Evolutionary conservation across 1,140 invertebrate genomes (phyloP).

Genomic region (Meloidogyne floridensis): DNA sequence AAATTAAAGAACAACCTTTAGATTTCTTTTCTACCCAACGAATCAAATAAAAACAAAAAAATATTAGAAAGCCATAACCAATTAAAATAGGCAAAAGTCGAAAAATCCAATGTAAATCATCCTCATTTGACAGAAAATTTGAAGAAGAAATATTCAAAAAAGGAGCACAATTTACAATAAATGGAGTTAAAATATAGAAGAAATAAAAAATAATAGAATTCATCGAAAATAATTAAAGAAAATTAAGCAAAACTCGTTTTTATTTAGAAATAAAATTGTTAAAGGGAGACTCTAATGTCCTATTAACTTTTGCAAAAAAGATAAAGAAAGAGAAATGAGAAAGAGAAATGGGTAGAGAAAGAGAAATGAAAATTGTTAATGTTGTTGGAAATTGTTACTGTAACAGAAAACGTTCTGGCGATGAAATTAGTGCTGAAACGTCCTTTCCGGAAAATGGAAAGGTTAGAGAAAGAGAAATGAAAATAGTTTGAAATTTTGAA

Average conservation of each 20-base stretch:
- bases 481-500: neutral
- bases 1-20: conserved; percentile 13
- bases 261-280: too few relatives aligned
- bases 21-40: conserved; percentile 12
- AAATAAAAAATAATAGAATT: neutral
- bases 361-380: too few relatives aligned
- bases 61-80: conserved; percentile 7
- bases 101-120: conserved; percentile 19
- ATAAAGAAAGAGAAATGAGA: too few relatives aligned
- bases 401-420: too few relatives aligned
- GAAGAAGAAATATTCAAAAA: neutral
- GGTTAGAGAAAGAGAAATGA: too few relatives aligned
- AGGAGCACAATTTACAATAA: neutral
- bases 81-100: conserved; percentile 17
- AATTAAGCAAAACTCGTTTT: neutral
- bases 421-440: neutral
- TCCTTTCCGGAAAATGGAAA: too few relatives aligned
- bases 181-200: neutral
- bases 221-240: neutral
- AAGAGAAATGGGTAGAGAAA: too few relatives aligned
- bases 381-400: too few relatives aligned
- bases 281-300: too few relatives aligned
- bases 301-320: too few relatives aligned
- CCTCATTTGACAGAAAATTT: neutral
- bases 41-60: conserved; percentile 8